These are phyloP conservation scores for Dendrocincla tyrannina DNA, from an alignment of 2,797 vertebrate species.

Conservation along the genomic window DNA sequence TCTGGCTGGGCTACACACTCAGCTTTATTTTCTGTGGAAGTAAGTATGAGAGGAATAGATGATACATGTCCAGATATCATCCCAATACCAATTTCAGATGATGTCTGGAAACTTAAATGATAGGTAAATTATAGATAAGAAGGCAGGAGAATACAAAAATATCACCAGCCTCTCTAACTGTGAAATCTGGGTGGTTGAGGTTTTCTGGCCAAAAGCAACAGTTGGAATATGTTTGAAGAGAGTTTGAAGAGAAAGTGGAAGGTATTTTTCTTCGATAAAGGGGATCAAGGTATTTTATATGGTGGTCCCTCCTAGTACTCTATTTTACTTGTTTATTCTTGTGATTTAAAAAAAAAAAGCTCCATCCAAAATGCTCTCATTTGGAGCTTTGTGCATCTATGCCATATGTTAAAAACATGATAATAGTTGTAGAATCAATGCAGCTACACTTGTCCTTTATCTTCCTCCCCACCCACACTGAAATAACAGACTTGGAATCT, in stretches of 20 bases:
- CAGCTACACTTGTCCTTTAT: constrained; percentile 3
- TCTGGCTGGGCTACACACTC: neutral
- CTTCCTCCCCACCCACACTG: neutral
- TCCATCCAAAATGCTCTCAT: neutral
- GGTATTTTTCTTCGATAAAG: neutral
- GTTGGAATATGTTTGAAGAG: neutral
- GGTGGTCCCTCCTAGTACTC: neutral
- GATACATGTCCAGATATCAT: neutral
- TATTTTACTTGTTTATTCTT: constrained; percentile 37
- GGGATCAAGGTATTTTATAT: neutral
- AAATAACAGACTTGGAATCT: neutral
- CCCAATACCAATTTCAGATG: neutral
- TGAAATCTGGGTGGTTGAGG: neutral
- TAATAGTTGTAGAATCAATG: constrained; percentile 27
- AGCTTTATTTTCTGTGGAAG: neutral
- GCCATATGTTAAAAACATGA: constrained; percentile 41
- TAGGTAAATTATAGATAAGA: neutral
- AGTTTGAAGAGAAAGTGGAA: neutral
- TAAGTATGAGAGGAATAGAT: neutral
- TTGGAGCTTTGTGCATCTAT: constrained; percentile 15
- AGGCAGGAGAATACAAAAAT: neutral
- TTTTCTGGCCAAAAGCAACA: neutral
- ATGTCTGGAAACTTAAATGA: neutral
- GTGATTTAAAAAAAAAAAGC: neutral
- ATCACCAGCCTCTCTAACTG: neutral